Evolutionary conservation across 1,140 invertebrate species (phyloP).

Genomic region (Drosophila ananassae): DNA sequence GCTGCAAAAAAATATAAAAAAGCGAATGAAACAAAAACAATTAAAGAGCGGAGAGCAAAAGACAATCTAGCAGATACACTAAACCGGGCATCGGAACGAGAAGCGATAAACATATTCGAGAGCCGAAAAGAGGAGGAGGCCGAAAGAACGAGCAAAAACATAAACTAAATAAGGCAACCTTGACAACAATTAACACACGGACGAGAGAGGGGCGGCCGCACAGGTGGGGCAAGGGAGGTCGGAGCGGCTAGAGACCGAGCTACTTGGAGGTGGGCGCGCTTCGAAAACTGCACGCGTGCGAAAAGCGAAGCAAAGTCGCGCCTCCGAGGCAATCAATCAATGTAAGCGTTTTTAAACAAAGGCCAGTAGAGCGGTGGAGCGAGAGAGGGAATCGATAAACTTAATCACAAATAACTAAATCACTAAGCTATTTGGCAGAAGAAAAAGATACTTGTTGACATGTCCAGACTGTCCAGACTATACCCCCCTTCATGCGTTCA

Average conservation of each 20-base stretch:
- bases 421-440: too few relatives aligned
- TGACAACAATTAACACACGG: constrained; percentile 76
- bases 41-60: constrained; percentile 6
- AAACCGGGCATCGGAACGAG: constrained; percentile 44
- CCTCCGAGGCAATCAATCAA: constrained; percentile 77
- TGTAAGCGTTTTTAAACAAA: constrained; percentile 70
- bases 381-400: neutral
- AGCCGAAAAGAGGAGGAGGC: constrained; percentile 35
- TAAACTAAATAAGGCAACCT: constrained; percentile 74
- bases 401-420: neutral
- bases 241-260: neutral
- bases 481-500: constrained; percentile 30
- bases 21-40: constrained; percentile 20
- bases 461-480: too few relatives aligned
- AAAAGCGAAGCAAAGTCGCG: constrained; percentile 69
- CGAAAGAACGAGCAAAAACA: constrained; percentile 48
- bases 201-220: constrained; percentile 2
- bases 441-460: too few relatives aligned
- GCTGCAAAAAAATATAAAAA: constrained; percentile 32
- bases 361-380: neutral
- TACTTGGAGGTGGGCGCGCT: constrained; percentile 33
- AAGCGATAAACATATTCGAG: constrained; percentile 60
- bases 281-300: constrained; percentile 58
- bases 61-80: neutral
- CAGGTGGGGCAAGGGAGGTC: neutral